Evolutionary conservation across 1,140 invertebrate genomes (phyloP).

Genomic region (Aphelinus certus): DNA sequence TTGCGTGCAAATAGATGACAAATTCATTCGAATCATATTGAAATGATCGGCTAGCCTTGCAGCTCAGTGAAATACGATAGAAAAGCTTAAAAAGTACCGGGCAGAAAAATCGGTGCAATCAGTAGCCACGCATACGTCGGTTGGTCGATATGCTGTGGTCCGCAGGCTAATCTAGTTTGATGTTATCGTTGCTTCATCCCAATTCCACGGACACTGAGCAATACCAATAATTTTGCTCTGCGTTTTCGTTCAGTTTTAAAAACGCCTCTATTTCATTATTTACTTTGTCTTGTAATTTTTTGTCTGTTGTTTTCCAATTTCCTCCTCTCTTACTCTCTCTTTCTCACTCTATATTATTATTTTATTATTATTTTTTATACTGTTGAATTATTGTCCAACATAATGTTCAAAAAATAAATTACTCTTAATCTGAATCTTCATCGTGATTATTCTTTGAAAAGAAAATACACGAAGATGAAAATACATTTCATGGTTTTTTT

Average conservation of each 20-base stretch:
- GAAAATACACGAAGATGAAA: no score
- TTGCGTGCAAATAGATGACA: no score
- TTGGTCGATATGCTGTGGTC: slow-evolving; percentile 22
- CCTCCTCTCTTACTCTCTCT: no score
- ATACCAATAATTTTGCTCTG: slow-evolving; percentile 46
- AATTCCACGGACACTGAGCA: slow-evolving; percentile 41
- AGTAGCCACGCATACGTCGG: slow-evolving; percentile 22
- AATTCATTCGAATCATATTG: no score
- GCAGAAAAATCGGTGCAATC: slow-evolving; percentile 32
- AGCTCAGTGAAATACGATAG: neutral
- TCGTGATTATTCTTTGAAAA: no score
- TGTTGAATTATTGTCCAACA: neutral
- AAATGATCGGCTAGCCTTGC: no score
- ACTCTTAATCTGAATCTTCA: no score
- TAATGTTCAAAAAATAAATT: neutral
- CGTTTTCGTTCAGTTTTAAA: slow-evolving; percentile 44
- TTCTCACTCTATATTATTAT: no score
- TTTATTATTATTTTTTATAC: no score
- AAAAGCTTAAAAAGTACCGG: neutral
- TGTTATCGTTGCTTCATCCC: slow-evolving; percentile 45
- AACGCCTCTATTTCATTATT: slow-evolving; percentile 5
- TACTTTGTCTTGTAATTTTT: no score
- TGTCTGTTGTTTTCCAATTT: no score
- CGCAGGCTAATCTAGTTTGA: slow-evolving; percentile 41
- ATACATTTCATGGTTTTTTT: no score